phyloP scores from a whole-genome alignment of 35 echinoderm and acorn worm species.

The Apostichopus californicus region DNA sequence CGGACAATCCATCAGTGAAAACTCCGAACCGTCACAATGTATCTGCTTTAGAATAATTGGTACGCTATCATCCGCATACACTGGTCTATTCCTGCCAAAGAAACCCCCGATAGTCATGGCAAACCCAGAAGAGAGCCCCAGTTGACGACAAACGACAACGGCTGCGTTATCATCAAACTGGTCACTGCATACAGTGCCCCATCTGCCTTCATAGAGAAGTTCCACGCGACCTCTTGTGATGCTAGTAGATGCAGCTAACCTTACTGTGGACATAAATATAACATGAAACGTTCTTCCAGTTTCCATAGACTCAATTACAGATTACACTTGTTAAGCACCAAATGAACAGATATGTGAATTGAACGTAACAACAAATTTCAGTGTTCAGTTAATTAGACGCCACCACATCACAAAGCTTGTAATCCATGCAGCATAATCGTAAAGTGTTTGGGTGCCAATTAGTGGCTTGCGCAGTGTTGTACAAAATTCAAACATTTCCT shows the following conservation, averaged over 20 bases:
- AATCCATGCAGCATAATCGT: too few relatives aligned
- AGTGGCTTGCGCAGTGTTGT: too few relatives aligned
- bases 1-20: background rate
- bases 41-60: slow-evolving; percentile 4
- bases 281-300: background rate
- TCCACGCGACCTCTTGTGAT: slow-evolving; percentile 56
- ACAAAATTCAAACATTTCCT: too few relatives aligned
- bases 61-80: background rate
- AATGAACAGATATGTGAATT: too few relatives aligned
- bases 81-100: background rate
- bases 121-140: slow-evolving; percentile 50
- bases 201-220: slow-evolving; percentile 51
- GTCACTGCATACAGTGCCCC: slow-evolving; percentile 69
- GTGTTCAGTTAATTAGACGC: too few relatives aligned
- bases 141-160: slow-evolving; percentile 54
- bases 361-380: too few relatives aligned
- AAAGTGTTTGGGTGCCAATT: too few relatives aligned
- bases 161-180: slow-evolving; percentile 51
- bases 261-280: background rate
- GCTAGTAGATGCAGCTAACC: background rate
- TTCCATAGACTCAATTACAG: too few relatives aligned
- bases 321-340: too few relatives aligned
- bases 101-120: slow-evolving; percentile 11
- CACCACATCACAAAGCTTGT: too few relatives aligned
- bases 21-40: slow-evolving; percentile 17